Evolutionary conservation across 2,113 vertebrate genomes (phyloP).

Genomic region (Danio rerio): GRCz12tu NC_133176.1:33241501-33242000

Average conservation of each 20-base stretch:
- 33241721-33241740: conserved; percentile 13
- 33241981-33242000: too few species aligned
- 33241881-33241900: not conserved
- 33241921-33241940: too few species aligned
- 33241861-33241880: not conserved
- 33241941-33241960: too few species aligned
- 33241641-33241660: not conserved
- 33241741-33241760: not conserved
- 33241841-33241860: not conserved
- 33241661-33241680: not conserved
- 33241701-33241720: conserved; percentile 28
- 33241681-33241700: not conserved
- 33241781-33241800: not conserved
- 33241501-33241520: not conserved
- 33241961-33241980: too few species aligned
- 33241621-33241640: conserved; percentile 2
- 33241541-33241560: conserved; percentile 13
- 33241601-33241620: not conserved
- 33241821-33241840: not conserved
- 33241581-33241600: conserved; percentile 11
- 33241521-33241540: not conserved
- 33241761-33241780: not conserved
- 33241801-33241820: not conserved
- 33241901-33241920: not conserved
- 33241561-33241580: conserved; percentile 2